Evolutionary conservation across 2,797 vertebrate genomes (phyloP).

Genomic region (Pyrocephalus nanus): DNA sequence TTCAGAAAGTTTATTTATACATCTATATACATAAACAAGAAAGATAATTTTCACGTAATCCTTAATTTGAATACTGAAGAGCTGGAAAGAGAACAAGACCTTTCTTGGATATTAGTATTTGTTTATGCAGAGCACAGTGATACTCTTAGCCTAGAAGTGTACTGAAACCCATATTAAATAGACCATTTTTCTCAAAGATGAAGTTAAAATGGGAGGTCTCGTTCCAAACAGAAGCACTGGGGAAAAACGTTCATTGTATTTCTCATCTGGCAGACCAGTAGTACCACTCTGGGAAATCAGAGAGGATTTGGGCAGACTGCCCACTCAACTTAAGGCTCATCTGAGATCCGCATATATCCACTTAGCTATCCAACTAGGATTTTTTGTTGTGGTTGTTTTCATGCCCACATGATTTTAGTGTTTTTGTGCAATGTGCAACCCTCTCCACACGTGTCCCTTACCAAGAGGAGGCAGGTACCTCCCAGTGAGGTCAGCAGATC

Average conservation of each 20-base stretch:
- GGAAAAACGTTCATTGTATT: conserved; percentile 26
- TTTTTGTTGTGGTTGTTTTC: neutral
- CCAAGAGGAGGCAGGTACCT: neutral
- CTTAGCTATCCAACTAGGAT: neutral
- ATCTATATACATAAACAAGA: conserved; percentile 1
- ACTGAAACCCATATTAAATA: conserved; percentile 12
- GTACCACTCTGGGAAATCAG: conserved; percentile 58
- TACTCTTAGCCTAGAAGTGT: neutral
- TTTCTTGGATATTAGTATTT: neutral
- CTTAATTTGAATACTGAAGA: neutral
- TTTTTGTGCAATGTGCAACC: neutral
- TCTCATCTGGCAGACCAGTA: conserved; percentile 41
- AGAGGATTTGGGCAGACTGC: conserved; percentile 50
- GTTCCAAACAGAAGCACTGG: conserved; percentile 13
- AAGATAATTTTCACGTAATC: conserved; percentile 6
- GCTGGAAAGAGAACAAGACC: neutral
- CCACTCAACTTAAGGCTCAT: conserved; percentile 50
- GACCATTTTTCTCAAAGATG: conserved; percentile 21
- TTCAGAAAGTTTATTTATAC: neutral
- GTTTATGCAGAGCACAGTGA: neutral
- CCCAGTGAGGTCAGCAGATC: neutral
- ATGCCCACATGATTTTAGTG: conserved; percentile 12
- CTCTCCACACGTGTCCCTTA: neutral
- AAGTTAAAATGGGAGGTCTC: conserved; percentile 25
- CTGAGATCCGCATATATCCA: conserved; percentile 25